These are phyloP conservation scores for Actinemys pallida DNA, from an alignment of 2,113 vertebrate species.

Conservation along the genomic window DNA sequence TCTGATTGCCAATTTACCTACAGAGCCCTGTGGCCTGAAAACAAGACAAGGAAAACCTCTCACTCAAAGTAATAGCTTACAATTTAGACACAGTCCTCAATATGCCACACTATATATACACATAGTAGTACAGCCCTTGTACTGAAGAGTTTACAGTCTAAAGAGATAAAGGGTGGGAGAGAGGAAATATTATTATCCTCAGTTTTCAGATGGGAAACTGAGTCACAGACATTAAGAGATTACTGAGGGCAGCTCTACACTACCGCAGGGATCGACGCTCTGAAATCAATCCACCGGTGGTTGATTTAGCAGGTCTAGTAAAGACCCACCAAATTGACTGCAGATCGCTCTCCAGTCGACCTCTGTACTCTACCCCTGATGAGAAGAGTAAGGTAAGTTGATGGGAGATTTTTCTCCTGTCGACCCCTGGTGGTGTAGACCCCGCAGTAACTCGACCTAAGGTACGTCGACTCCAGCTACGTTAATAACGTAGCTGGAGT, in stretches of 20 bases:
- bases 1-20: background rate
- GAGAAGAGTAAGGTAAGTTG: too few relatives aligned
- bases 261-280: too few relatives aligned
- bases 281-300: too few relatives aligned
- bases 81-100: background rate
- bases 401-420: too few relatives aligned
- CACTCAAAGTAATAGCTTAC: background rate
- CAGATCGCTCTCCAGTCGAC: too few relatives aligned
- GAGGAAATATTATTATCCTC: background rate
- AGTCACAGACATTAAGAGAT: background rate
- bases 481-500: too few relatives aligned
- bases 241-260: background rate
- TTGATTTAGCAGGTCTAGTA: too few relatives aligned
- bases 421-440: too few relatives aligned
- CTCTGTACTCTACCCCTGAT: too few relatives aligned
- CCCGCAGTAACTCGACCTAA: too few relatives aligned
- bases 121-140: background rate
- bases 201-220: background rate
- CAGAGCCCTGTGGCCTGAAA: background rate
- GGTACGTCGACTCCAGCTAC: too few relatives aligned
- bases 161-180: background rate
- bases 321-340: too few relatives aligned
- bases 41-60: background rate
- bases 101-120: background rate
- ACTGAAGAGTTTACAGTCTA: background rate